Base-by-base conservation (phyloP, 2,797 vertebrate genomes). In the Crenuchus spilurus region DNA sequence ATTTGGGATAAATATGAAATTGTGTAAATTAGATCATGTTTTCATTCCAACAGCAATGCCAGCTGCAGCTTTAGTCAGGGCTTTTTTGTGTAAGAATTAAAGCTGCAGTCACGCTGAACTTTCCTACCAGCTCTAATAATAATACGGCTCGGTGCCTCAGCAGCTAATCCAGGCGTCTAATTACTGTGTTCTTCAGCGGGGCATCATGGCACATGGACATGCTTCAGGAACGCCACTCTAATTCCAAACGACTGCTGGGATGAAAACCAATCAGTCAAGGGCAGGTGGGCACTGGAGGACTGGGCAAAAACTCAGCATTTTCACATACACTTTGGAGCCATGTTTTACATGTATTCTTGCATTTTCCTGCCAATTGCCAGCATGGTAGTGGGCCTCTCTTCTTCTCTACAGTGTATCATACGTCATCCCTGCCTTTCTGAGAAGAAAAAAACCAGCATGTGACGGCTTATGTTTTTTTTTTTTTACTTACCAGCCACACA, bases 181-280 rank as follows among this genome's bases (percentile, higher is more conserved):
- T 64, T 64, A 64, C 41, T 18, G 42, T 41, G 37, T 46, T 39
- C 61, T 64, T 28, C 39, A 31, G 61, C 42, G 3, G 14, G 37
- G 60, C 37, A 28, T 42, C 37, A 26, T 10, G 39, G 20, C 41
- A 22, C 60, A 42, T 11, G 22, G 60, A 46, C 30, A 39, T 22
- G 22, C 16, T 46, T 14, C 7, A 1, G 11, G 35, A 54, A 30
- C 41, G 33, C 16, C 20, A 57, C 9, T 58, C 33, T 11, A 8
- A 31, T 49, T 49, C 26, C 41, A 42, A 54, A 46, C 10, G 1
- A 2, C 26, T 52, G 16, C 70, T 60, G 35, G 39, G 62, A 77
- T 26, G 35, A 54, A 71, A 72, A 60, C 70, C 35, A 49, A 70
- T 49, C 41, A 26, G 61, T 28, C 33, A 65, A 67, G 16, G 18